These are phyloP conservation scores for Apotomis turbidana DNA, from an alignment of 2,888 invertebrate genomes.

Conservation along the genomic window DNA sequence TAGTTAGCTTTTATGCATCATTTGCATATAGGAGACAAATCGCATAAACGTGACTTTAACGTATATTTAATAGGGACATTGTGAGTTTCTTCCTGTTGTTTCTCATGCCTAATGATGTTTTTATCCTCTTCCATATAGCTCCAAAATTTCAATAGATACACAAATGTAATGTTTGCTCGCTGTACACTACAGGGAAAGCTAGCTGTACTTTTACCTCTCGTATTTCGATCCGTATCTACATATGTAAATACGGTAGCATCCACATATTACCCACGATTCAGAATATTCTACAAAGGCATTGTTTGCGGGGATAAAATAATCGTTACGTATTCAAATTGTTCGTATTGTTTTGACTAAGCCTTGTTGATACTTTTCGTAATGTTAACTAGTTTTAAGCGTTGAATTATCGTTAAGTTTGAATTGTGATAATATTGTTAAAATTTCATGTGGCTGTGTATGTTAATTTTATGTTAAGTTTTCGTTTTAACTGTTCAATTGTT, in stretches of 20 bases:
- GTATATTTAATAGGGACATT: background rate
- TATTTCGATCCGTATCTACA: conserved; percentile 29
- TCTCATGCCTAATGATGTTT: conserved; percentile 57
- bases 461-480: conserved; percentile 84
- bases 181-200: conserved; percentile 15
- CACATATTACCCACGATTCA: conserved; percentile 42
- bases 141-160: conserved; percentile 32
- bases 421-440: conserved; percentile 69
- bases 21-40: no score
- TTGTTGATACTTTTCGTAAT: conserved; percentile 67
- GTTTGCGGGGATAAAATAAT: conserved; percentile 65
- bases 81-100: conserved; percentile 5
- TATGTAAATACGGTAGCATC: conserved; percentile 40
- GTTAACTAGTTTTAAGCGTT: conserved; percentile 76
- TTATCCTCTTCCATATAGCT: conserved; percentile 52
- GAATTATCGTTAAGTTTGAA: conserved; percentile 77
- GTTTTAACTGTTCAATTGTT: conserved; percentile 73
- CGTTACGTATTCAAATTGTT: conserved; percentile 62
- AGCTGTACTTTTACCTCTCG: conserved; percentile 16
- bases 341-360: conserved; percentile 48
- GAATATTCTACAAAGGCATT: conserved; percentile 43
- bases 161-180: conserved; percentile 1
- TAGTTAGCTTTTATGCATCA: background rate
- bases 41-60: no score
- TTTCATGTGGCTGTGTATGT: conserved; percentile 79